Evolutionary conservation across 2,888 invertebrate genomes (phyloP).

Genomic region (Bombylius discolor): DNA sequence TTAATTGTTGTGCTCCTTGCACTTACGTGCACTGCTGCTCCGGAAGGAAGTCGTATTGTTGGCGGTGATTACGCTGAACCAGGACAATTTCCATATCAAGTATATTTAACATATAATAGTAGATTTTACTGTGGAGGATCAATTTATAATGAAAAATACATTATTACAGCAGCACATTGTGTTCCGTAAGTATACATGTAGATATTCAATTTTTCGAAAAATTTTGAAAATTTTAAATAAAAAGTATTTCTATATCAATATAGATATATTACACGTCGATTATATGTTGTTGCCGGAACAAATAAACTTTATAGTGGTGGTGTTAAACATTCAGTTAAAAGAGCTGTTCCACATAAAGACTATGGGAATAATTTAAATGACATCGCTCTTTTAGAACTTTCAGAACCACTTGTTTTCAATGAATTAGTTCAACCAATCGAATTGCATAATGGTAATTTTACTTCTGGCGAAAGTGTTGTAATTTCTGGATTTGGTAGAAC

Average conservation of each 20-base stretch:
- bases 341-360: conserved; percentile 21
- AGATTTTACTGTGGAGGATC: conserved; percentile 21
- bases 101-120: conserved; percentile 25
- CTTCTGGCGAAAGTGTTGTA: conserved; percentile 18
- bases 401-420: conserved; percentile 19
- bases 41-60: conserved; percentile 16
- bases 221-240: background rate
- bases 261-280: conserved; percentile 24
- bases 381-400: conserved; percentile 26
- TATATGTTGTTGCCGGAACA: conserved; percentile 25
- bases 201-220: background rate
- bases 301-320: conserved; percentile 26
- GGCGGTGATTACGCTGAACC: conserved; percentile 27
- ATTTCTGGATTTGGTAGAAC: conserved; percentile 29
- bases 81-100: conserved; percentile 30
- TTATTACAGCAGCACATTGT: conserved; percentile 27
- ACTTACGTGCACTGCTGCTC: too few relatives aligned
- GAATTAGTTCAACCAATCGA: conserved; percentile 19
- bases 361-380: conserved; percentile 23
- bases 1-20: too few relatives aligned
- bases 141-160: conserved; percentile 17
- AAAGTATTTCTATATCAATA: background rate
- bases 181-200: conserved; percentile 16
- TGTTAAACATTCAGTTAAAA: conserved; percentile 18
- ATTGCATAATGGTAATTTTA: conserved; percentile 19